Evolutionary conservation across 2,797 vertebrate genomes (phyloP).

Genomic region (Paguma larvata): DNA sequence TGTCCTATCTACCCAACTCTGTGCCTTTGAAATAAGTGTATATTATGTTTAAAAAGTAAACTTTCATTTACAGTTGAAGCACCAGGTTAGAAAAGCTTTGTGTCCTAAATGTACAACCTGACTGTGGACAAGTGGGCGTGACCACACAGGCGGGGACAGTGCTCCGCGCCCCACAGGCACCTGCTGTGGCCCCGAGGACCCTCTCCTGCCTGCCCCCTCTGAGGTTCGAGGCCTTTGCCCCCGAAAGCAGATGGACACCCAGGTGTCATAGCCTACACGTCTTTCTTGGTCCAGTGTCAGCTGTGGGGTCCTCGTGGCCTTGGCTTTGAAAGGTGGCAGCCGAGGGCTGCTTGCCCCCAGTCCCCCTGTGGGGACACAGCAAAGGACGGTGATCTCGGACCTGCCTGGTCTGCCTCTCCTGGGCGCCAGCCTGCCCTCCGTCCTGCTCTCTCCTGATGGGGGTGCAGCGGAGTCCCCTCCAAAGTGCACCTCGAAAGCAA

Average conservation of each 20-base stretch:
- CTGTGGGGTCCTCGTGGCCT: neutral
- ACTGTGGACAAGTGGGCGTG: neutral
- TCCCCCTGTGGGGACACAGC: no score
- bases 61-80: neutral
- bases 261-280: no score
- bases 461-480: neutral
- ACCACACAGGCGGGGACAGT: neutral
- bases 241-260: no score
- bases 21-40: neutral
- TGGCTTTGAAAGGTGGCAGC: neutral
- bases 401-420: neutral
- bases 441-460: neutral
- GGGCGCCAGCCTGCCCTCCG: neutral
- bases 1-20: neutral
- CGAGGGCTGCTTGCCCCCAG: neutral
- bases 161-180: neutral
- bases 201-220: no score
- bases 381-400: neutral
- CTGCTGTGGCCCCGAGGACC: no score
- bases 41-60: neutral
- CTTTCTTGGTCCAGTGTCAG: no score
- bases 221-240: no score
- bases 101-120: no score
- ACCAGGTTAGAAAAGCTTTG: neutral
- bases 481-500: neutral